These are phyloP conservation scores for Grus americana DNA, from an alignment of 2,113 vertebrate species.

Conservation along the genomic window DNA sequence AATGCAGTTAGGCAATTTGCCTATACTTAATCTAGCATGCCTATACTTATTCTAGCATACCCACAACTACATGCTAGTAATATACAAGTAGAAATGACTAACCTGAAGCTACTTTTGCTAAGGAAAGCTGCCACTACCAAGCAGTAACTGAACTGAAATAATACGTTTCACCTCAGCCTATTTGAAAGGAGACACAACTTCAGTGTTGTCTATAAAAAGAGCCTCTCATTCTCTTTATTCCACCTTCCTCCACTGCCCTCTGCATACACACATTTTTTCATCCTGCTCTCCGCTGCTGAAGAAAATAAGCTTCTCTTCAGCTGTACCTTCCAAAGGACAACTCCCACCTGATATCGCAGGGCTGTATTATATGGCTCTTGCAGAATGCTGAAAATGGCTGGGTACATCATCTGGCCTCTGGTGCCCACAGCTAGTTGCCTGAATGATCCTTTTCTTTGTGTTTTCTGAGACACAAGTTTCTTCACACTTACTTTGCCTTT, in stretches of 20 bases:
- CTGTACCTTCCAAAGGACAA: not conserved
- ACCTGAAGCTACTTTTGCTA: not conserved
- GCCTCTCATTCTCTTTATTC: not conserved
- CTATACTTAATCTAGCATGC: not conserved
- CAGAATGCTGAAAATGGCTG: not conserved
- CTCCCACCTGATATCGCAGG: not conserved
- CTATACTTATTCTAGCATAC: not conserved
- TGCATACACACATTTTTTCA: not conserved
- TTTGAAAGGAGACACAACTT: not conserved
- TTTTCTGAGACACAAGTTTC: not conserved
- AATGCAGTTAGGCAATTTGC: not conserved
- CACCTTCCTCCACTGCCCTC: not conserved
- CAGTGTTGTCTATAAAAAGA: not conserved
- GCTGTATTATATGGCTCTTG: not conserved
- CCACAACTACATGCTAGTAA: not conserved
- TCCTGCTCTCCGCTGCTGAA: not conserved
- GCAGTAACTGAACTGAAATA: not conserved
- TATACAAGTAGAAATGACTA: not conserved
- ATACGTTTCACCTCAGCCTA: not conserved
- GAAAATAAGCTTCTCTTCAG: not conserved
- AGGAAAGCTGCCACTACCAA: not conserved
- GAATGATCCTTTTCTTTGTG: not conserved
- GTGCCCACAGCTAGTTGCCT: not conserved
- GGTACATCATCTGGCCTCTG: not conserved
- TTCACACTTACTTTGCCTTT: not conserved